Conservation (phyloP, 2,797 vertebrate genomes). For the Chelidonichthys spinosus region DNA sequence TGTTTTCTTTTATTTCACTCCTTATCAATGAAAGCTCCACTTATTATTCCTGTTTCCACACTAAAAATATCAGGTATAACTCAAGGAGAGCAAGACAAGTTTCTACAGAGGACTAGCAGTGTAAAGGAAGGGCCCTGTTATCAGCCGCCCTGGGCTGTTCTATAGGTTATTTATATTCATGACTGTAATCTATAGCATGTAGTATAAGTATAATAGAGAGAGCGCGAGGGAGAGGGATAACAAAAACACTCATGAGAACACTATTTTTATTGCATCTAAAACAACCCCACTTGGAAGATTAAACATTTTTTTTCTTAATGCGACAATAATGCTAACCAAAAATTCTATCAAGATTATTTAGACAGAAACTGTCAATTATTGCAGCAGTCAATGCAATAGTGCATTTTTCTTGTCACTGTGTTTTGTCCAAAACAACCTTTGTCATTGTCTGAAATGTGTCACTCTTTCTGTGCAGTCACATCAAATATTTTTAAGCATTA, state of each 20-base stretch:
- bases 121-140: constrained; percentile 15
- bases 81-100: constrained; percentile 13
- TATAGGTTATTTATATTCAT: constrained; percentile 16
- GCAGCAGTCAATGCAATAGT: constrained; percentile 6
- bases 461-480: background rate
- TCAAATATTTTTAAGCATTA: constrained; percentile 2
- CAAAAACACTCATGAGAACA: no score
- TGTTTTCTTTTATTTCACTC: background rate
- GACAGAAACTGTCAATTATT: constrained; percentile 18
- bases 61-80: constrained; percentile 32
- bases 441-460: constrained; percentile 17
- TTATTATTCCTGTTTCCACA: constrained; percentile 21
- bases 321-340: background rate
- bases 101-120: background rate
- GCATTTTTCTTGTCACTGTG: constrained; percentile 16
- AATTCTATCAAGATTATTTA: constrained; percentile 24
- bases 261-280: constrained; percentile 60
- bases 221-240: no score
- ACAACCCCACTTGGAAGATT: constrained; percentile 44
- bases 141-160: background rate
- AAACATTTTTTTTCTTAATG: constrained; percentile 22
- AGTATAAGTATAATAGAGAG: no score
- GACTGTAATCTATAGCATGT: constrained; percentile 5
- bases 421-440: constrained; percentile 20
- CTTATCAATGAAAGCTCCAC: constrained; percentile 20